phyloP scores from a whole-genome alignment of 1,140 invertebrate species.

The Acarapis woodi region DNA sequence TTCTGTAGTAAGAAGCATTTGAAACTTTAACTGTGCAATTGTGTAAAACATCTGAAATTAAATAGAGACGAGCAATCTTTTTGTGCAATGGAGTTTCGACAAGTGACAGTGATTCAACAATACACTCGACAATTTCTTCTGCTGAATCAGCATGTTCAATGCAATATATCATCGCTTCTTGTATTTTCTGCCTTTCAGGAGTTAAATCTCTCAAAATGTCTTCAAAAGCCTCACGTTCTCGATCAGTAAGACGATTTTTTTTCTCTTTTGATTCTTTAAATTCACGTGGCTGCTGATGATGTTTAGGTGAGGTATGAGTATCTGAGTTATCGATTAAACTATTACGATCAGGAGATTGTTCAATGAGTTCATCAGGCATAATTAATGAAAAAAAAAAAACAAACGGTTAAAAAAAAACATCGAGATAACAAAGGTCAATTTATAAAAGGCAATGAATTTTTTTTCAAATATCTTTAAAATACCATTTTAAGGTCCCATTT shows the following conservation, averaged over 20 bases:
- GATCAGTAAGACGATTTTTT: slow-evolving; percentile 47
- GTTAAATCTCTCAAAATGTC: slow-evolving; percentile 59
- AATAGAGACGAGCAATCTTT: slow-evolving; percentile 72
- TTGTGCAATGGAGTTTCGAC: slow-evolving; percentile 47
- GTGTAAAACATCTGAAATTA: slow-evolving; percentile 86
- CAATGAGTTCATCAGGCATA: slow-evolving; percentile 25
- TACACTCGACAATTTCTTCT: slow-evolving; percentile 76
- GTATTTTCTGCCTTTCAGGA: slow-evolving; percentile 53
- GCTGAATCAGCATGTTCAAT: slow-evolving; percentile 90
- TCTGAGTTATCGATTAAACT: background rate
- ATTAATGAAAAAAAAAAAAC: too few relatives aligned
- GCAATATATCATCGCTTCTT: slow-evolving; percentile 91
- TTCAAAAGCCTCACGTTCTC: slow-evolving; percentile 63
- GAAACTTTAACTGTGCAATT: slow-evolving; percentile 85
- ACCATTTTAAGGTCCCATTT: too few relatives aligned
- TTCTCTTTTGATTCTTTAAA: slow-evolving; percentile 14
- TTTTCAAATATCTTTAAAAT: too few relatives aligned
- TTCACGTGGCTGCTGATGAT: slow-evolving; percentile 1
- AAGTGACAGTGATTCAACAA: slow-evolving; percentile 51
- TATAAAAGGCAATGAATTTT: too few relatives aligned
- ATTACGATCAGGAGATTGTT: slow-evolving; percentile 8
- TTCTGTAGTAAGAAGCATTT: slow-evolving; percentile 85
- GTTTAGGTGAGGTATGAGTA: slow-evolving; percentile 15
- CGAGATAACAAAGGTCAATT: too few relatives aligned
- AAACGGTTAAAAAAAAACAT: too few relatives aligned